These are phyloP conservation scores for Tetragonisca angustula DNA, from an alignment of 2,888 invertebrate genomes.

Conservation along the genomic window DNA sequence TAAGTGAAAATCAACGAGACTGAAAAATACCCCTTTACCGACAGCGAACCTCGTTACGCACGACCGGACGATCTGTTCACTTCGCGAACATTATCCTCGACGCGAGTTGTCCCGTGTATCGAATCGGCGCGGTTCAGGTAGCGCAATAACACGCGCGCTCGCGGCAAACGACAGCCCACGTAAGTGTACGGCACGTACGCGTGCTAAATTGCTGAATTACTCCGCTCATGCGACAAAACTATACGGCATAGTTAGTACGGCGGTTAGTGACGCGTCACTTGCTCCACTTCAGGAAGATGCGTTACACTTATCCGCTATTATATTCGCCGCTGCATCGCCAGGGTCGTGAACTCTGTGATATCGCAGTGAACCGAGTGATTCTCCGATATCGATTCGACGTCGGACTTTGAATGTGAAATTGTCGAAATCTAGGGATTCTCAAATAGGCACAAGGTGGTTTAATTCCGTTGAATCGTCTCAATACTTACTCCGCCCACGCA, in stretches of 20 bases:
- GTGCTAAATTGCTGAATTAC: constrained; percentile 30
- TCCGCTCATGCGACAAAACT: neutral
- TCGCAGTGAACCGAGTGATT: neutral
- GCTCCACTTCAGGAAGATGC: constrained; percentile 23
- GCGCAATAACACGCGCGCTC: neutral
- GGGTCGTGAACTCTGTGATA: neutral
- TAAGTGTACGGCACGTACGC: neutral
- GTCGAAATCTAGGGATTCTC: neutral
- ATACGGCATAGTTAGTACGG: neutral
- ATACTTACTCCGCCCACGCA: neutral
- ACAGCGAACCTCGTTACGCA: constrained; percentile 11
- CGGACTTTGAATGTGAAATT: neutral
- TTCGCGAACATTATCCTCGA: constrained; percentile 4
- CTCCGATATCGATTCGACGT: neutral
- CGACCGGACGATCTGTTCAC: constrained; percentile 18
- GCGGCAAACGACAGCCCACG: neutral
- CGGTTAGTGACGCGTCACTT: constrained; percentile 7
- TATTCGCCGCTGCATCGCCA: neutral
- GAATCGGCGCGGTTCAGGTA: constrained; percentile 4
- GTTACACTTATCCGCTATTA: neutral
- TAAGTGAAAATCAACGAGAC: constrained; percentile 35
- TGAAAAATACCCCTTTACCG: neutral
- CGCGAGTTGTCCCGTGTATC: neutral
- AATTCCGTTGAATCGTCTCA: neutral
- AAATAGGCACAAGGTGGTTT: neutral